Base-by-base conservation (phyloP, 2,888 invertebrate genomes). In the Anoplius nigerrimus region DNA sequence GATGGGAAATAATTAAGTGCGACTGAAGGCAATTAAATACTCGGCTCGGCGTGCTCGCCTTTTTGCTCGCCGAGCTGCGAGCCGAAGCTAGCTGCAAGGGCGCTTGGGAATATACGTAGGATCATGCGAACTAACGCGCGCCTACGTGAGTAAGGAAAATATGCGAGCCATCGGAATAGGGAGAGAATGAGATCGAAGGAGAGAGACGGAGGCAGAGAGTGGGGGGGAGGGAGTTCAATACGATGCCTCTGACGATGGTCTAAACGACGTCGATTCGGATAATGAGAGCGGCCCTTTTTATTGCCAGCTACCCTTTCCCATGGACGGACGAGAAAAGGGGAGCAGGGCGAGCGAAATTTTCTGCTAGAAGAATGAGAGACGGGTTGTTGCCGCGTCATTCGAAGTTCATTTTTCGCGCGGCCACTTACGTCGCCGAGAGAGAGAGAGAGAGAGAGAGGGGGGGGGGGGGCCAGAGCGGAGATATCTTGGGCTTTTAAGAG, bases 341-440 rank as follows among this genome's bases (percentile, higher is more conserved):
- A 22, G 43, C 22, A 53, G 20, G 42, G 48, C 60, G 54, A 34
- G 34, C 22, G 61, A 72, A 71, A 34, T 62, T 64, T 61, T 57
- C 67, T 48, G 27, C 54, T 20, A 27, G 65, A 66, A 76, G 66
- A 74, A 72, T 72, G 34, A 71, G 46, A 66, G 58, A 42, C 21
- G n/a, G n/a, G 56, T 22, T 68, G 71, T 70, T 76, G 78, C 76
- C 66, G 42, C 75, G 82, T 84, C 83, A 84, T 79, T 60, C 72
- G 18, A 46, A 69, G 61, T 79, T 82, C 84, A 84, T 84, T 83
- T 83, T 81, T 84, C 78, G 77, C 75, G 60, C 51, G 61, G 61
- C 76, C 74, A 63, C 60, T 76, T 71, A 71, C 18, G 20, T 54
- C 11, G 4, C 34, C 4, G 34, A 34, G 11, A 52, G n/a, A n/a